phyloP scores from a whole-genome alignment of 2,888 invertebrate genomes.

The Rhaphigaster nebulosa region DNA sequence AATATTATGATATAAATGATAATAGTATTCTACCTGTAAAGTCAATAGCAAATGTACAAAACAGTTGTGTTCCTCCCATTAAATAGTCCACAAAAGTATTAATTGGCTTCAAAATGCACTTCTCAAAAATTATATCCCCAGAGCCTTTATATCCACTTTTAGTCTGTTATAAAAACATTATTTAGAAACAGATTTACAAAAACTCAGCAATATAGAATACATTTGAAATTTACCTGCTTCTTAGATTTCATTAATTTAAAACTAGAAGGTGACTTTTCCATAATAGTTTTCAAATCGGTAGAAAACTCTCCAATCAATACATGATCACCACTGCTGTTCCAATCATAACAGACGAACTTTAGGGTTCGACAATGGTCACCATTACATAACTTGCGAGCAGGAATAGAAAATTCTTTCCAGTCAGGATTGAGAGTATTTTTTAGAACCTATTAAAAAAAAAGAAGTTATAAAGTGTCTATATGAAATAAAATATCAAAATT shows the following conservation, averaged over 20 bases:
- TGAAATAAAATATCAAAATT: not conserved
- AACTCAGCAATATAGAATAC: not conserved
- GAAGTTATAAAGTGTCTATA: not conserved
- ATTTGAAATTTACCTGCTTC: slow-evolving; percentile 66
- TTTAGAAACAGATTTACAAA: slow-evolving; percentile 14
- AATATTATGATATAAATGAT: slow-evolving; percentile 62
- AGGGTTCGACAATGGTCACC: slow-evolving; percentile 71
- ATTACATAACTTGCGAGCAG: slow-evolving; percentile 70
- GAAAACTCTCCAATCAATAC: slow-evolving; percentile 71
- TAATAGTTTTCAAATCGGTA: slow-evolving; percentile 69
- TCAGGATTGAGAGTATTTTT: slow-evolving; percentile 71
- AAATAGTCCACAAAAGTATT: slow-evolving; percentile 74
- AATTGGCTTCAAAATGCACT: slow-evolving; percentile 66
- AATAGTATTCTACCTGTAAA: slow-evolving; percentile 69
- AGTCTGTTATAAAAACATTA: slow-evolving; percentile 33
- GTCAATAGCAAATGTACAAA: slow-evolving; percentile 70
- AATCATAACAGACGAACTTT: slow-evolving; percentile 71
- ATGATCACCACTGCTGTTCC: slow-evolving; percentile 70
- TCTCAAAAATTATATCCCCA: slow-evolving; percentile 66
- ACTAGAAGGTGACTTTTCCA: slow-evolving; percentile 67
- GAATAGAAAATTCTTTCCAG: slow-evolving; percentile 71
- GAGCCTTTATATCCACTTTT: slow-evolving; percentile 66
- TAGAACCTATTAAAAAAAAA: slow-evolving; percentile 66
- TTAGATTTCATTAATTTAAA: slow-evolving; percentile 68
- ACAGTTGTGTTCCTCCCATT: slow-evolving; percentile 71